Evolutionary conservation across 2,113 vertebrate genomes (phyloP).

Genomic region (Lamprotornis superbus): DNA sequence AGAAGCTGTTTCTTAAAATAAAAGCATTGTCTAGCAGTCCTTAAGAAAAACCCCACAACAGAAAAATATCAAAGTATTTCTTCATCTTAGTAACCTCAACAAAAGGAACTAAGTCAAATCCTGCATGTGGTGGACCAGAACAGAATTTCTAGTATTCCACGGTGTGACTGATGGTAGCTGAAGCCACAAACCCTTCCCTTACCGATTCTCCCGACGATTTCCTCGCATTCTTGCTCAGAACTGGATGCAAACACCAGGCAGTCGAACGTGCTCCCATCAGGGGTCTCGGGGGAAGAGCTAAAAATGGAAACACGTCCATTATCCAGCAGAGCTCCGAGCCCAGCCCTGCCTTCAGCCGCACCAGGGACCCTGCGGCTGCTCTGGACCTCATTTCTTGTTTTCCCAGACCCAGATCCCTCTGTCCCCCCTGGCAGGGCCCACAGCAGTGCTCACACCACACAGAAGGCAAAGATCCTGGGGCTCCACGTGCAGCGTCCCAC

Average conservation of each 20-base stretch:
- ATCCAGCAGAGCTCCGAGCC: not conserved
- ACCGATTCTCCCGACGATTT: constrained; percentile 82
- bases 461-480: constrained; percentile 79
- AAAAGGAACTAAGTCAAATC: not conserved
- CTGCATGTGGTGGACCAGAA: not conserved
- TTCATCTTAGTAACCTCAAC: not conserved
- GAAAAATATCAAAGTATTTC: not conserved
- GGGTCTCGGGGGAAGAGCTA: constrained; percentile 75
- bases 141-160: not conserved
- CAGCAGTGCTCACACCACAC: constrained; percentile 70
- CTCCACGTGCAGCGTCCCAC: constrained; percentile 74
- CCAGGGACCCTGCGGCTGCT: not conserved
- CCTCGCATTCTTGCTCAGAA: constrained; percentile 73
- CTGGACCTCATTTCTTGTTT: fast-evolving
- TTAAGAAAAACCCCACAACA: not conserved
- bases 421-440: fast-evolving
- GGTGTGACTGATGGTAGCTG: fast-evolving
- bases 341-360: not conserved
- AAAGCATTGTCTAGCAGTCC: not conserved
- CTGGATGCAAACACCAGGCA: constrained; percentile 76
- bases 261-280: constrained; percentile 66
- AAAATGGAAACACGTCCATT: constrained; percentile 29
- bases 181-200: not conserved
- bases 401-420: not conserved
- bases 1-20: constrained; percentile 5